A percentile compares a stretch with the other conserved stretches of the same genome.
These are phyloP conservation scores for Empis livida DNA, from an alignment of 2,888 invertebrate genomes.

Conservation along the genomic window DNA sequence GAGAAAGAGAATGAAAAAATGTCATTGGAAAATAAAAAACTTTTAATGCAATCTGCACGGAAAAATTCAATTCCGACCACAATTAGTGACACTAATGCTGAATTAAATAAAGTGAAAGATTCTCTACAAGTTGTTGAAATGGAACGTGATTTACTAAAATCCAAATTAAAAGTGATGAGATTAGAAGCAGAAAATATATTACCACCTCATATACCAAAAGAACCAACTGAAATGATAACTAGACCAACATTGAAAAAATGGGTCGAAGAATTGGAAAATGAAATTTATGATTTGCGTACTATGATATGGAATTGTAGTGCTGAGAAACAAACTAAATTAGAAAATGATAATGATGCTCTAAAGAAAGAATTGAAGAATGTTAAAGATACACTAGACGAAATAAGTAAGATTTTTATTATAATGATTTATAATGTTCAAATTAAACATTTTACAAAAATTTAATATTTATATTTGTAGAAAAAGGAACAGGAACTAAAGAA, in stretches of 20 bases:
- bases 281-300: constrained; percentile 48
- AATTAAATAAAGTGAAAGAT: constrained; percentile 44
- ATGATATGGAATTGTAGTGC: constrained; percentile 32
- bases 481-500: constrained; percentile 16
- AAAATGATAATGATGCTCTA: constrained; percentile 51
- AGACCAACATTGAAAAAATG: constrained; percentile 51
- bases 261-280: constrained; percentile 77
- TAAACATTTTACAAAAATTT: neutral
- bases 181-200: constrained; percentile 51
- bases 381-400: constrained; percentile 37
- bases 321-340: constrained; percentile 41
- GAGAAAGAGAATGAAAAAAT: constrained; percentile 68
- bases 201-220: constrained; percentile 58
- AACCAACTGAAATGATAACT: constrained; percentile 48
- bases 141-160: constrained; percentile 51
- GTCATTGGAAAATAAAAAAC: constrained; percentile 55
- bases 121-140: constrained; percentile 43
- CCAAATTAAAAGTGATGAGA: constrained; percentile 50
- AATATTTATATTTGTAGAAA: constrained; percentile 16
- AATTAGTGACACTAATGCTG: constrained; percentile 19
- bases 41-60: constrained; percentile 44
- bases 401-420: neutral
- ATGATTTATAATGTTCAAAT: neutral
- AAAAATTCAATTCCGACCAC: constrained; percentile 20
- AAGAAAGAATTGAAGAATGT: constrained; percentile 51